A percentile compares a stretch with the other conserved stretches of the same genome.
These are phyloP conservation scores for Lutjanus campechanus DNA, from an alignment of 2,797 vertebrate species.

Conservation along the genomic window DNA sequence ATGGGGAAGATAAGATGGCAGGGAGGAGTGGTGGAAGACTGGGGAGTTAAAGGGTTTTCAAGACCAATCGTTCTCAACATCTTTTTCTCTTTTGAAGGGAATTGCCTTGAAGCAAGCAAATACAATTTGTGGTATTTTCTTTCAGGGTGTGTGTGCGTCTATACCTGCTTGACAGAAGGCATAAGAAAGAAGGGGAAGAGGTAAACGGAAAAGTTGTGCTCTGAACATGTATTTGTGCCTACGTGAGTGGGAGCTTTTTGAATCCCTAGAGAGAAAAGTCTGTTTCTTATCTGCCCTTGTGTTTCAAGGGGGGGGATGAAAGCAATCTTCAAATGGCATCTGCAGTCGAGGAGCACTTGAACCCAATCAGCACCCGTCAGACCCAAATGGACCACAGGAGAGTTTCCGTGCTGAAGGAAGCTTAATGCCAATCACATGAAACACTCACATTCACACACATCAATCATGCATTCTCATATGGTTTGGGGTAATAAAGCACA, in stretches of 20 bases:
- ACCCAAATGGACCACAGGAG: slow-evolving; percentile 76
- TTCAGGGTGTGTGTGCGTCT: slow-evolving; percentile 10
- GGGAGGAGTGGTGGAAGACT: slow-evolving; percentile 50
- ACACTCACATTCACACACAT: slow-evolving; percentile 60
- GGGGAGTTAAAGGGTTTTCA: slow-evolving; percentile 66
- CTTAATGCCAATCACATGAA: slow-evolving; percentile 72
- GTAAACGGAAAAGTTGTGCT: slow-evolving; percentile 32
- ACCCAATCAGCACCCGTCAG: slow-evolving; percentile 80
- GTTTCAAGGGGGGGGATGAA: slow-evolving; percentile 75
- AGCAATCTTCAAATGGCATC: slow-evolving; percentile 81
- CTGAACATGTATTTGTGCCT: slow-evolving; percentile 38
- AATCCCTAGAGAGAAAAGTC: slow-evolving; percentile 55
- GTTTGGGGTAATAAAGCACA: slow-evolving; percentile 39
- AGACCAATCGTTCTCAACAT: slow-evolving; percentile 67
- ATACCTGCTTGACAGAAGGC: slow-evolving; percentile 17
- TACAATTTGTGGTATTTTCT: slow-evolving; percentile 66
- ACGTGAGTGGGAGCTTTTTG: slow-evolving; percentile 36
- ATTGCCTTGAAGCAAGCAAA: slow-evolving; percentile 66
- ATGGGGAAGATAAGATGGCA: slow-evolving; percentile 76
- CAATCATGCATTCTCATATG: slow-evolving; percentile 45
- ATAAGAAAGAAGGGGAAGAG: slow-evolving; percentile 21
- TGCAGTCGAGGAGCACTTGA: slow-evolving; percentile 76
- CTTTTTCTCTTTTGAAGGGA: slow-evolving; percentile 58
- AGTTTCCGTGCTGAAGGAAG: slow-evolving; percentile 59
- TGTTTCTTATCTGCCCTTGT: slow-evolving; percentile 74